These are phyloP conservation scores for Hermetia illucens DNA, from an alignment of 1,140 invertebrate genomes.

Conservation along the genomic window DNA sequence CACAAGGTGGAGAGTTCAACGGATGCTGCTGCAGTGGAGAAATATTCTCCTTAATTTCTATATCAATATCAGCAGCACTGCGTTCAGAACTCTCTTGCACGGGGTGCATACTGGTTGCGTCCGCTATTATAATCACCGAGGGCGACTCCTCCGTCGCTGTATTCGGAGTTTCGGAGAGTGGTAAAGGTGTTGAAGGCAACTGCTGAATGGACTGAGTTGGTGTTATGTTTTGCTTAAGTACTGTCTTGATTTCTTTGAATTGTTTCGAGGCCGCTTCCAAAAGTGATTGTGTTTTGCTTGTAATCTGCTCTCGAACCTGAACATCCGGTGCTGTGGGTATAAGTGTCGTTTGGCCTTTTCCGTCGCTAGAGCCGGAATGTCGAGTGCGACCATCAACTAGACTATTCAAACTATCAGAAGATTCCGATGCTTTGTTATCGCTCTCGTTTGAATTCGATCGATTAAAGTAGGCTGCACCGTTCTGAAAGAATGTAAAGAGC, in stretches of 20 bases:
- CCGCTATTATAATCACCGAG: no score
- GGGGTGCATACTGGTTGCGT: no score
- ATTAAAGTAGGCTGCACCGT: constrained; percentile 36
- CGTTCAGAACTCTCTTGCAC: constrained; percentile 10
- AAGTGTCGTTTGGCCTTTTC: constrained; percentile 4
- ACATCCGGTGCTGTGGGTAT: constrained; percentile 1
- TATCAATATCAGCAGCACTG: constrained; percentile 21
- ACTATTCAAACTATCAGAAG: constrained; percentile 1
- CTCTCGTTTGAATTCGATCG: constrained; percentile 17
- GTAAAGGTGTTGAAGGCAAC: constrained; percentile 1
- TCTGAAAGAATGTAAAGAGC: constrained; percentile 38
- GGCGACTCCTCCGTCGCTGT: constrained; percentile 4
- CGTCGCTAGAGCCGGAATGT: constrained; percentile 6
- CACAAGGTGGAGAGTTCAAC: no score
- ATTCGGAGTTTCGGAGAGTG: background rate
- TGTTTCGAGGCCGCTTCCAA: constrained; percentile 24
- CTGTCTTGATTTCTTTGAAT: constrained; percentile 18
- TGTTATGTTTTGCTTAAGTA: constrained; percentile 25
- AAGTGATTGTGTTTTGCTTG: constrained; percentile 14
- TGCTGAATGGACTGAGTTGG: background rate
- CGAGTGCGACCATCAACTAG: constrained; percentile 2
- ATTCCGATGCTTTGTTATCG: background rate
- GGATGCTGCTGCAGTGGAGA: constrained; percentile 30
- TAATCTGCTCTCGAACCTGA: no score
- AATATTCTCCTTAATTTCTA: constrained; percentile 28